Conservation (phyloP, 2,113 vertebrate species). For the Onychostruthus taczanowskii region DNA sequence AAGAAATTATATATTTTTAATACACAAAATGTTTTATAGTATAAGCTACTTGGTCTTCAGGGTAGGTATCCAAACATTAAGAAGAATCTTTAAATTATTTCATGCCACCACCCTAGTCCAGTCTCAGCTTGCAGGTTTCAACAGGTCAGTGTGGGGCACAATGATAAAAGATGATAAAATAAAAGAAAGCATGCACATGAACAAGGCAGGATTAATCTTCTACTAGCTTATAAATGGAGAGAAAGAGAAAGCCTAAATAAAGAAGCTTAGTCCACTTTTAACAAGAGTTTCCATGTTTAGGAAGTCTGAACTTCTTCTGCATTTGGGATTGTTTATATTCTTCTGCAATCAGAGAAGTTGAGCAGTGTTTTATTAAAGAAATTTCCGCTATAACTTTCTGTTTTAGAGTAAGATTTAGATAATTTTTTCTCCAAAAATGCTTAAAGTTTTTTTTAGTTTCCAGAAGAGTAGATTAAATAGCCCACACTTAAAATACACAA, state of each 20-base stretch:
- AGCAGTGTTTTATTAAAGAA: background rate
- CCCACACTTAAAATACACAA: background rate
- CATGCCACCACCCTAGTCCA: background rate
- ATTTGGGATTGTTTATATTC: background rate
- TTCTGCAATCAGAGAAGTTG: background rate
- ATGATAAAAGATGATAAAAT: background rate
- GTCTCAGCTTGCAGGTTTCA: background rate
- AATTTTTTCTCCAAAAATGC: background rate
- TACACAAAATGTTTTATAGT: background rate
- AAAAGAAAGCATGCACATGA: background rate
- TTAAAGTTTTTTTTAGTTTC: background rate
- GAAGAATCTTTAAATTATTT: background rate
- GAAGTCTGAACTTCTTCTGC: background rate
- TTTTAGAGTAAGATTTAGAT: background rate
- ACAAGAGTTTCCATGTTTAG: background rate
- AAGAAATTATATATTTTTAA: rapidly evolving
- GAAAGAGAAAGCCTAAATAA: background rate
- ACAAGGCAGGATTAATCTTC: background rate
- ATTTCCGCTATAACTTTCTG: background rate
- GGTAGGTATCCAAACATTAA: background rate
- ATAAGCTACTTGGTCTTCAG: background rate
- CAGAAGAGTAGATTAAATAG: background rate
- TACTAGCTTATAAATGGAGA: background rate
- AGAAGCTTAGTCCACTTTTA: background rate
- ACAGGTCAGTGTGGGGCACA: background rate